Evolutionary conservation across 1,140 invertebrate species (phyloP).

Genomic region (Anoplophora glabripennis): DNA sequence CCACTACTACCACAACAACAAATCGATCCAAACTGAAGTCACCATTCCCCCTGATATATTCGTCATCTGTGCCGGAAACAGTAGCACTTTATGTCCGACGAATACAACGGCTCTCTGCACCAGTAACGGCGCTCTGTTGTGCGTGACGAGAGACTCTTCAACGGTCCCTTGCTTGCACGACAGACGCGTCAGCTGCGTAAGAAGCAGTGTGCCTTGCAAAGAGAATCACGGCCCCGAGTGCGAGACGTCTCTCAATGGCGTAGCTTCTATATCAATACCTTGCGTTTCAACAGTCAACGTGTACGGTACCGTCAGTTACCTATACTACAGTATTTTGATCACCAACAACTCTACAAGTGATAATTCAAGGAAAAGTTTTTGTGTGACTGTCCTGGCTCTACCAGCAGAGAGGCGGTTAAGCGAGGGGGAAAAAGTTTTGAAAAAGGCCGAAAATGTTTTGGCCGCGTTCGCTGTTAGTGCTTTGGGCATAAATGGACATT

Average conservation of each 20-base stretch:
- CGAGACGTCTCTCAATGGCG: constrained; percentile 13
- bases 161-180: constrained; percentile 30
- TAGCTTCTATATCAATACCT: constrained; percentile 22
- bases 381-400: constrained; percentile 33
- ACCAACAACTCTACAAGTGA: constrained; percentile 18
- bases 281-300: constrained; percentile 32
- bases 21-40: constrained; percentile 23
- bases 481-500: constrained; percentile 8
- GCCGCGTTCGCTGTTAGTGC: constrained; percentile 25
- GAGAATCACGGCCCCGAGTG: constrained; percentile 25
- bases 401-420: constrained; percentile 28
- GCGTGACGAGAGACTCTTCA: constrained; percentile 27
- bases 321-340: constrained; percentile 29
- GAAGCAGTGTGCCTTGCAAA: constrained; percentile 29
- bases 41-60: constrained; percentile 29
- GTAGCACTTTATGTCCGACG: constrained; percentile 31
- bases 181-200: constrained; percentile 26
- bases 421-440: constrained; percentile 22
- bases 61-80: constrained; percentile 29
- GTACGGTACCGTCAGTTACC: constrained; percentile 27
- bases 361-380: constrained; percentile 11
- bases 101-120: constrained; percentile 34
- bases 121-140: constrained; percentile 35
- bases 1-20: constrained; percentile 36
- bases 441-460: constrained; percentile 19